phyloP scores from a whole-genome alignment of 1,140 invertebrate genomes.

The Panagrolaimus sp. region DNA sequence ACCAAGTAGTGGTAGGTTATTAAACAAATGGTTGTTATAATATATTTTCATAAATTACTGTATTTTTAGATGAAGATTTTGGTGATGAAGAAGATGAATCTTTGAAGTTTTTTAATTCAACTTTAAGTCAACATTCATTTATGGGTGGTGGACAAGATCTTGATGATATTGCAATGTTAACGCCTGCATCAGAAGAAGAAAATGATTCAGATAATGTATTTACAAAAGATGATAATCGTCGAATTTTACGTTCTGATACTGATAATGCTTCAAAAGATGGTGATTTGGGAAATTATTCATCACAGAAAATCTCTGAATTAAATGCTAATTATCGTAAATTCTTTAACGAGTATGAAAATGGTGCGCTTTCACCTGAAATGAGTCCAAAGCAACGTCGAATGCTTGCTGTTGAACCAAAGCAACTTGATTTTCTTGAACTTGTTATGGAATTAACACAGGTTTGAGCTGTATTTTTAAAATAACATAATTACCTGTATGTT shows the following conservation, averaged over 20 bases:
- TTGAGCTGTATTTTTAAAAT: background rate
- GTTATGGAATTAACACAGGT: background rate
- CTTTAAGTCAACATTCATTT: too few species aligned
- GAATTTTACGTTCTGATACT: background rate
- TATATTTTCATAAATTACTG: background rate
- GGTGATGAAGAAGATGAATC: slow-evolving; percentile 39
- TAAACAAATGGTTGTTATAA: background rate
- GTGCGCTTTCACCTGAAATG: slow-evolving; percentile 1
- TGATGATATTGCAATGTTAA: slow-evolving; percentile 24
- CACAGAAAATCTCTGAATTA: slow-evolving; percentile 2
- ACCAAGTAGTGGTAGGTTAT: slow-evolving; percentile 23
- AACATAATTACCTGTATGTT: background rate
- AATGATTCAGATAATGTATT: slow-evolving; percentile 20
- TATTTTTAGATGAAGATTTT: slow-evolving; percentile 33
- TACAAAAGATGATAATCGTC: slow-evolving; percentile 27
- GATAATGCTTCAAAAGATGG: slow-evolving; percentile 5
- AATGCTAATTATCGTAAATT: slow-evolving; percentile 24
- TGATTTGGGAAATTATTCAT: slow-evolving; percentile 18
- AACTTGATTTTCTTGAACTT: background rate
- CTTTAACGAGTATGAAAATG: slow-evolving; percentile 36
- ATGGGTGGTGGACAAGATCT: slow-evolving; percentile 18
- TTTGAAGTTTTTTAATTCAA: slow-evolving; percentile 19
- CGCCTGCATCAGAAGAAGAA: slow-evolving; percentile 29
- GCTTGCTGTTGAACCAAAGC: background rate
- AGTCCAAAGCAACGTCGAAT: slow-evolving; percentile 26